Evolutionary conservation across 2,888 invertebrate genomes (phyloP).

Genomic region (Orthonevra nobilis): DNA sequence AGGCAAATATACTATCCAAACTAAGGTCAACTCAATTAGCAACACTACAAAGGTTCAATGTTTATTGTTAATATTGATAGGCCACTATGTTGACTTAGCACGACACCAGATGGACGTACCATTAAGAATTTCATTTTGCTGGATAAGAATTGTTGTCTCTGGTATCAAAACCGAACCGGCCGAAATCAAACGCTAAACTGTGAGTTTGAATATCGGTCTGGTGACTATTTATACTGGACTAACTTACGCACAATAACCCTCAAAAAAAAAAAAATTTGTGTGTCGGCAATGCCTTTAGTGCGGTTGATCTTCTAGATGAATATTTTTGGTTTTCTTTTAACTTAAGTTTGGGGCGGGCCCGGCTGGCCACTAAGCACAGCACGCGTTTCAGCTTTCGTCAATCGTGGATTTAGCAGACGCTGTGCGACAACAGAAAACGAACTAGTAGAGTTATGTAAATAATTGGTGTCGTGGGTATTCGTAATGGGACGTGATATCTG

Average conservation of each 20-base stretch:
- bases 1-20: too few species aligned
- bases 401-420: slow-evolving; percentile 10
- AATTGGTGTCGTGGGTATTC: slow-evolving; percentile 4
- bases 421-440: slow-evolving; percentile 16
- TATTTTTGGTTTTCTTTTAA: slow-evolving; percentile 8
- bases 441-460: slow-evolving; percentile 50
- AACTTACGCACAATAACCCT: slow-evolving; percentile 43
- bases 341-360: slow-evolving; percentile 22
- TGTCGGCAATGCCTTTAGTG: slow-evolving; percentile 14
- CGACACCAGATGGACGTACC: too few species aligned
- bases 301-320: slow-evolving; percentile 44
- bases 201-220: slow-evolving; percentile 18
- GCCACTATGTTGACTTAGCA: slow-evolving; percentile 27
- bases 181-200: slow-evolving; percentile 52
- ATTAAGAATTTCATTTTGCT: slow-evolving; percentile 56
- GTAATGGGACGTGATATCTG: neutral
- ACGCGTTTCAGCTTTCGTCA: neutral
- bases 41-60: slow-evolving; percentile 6
- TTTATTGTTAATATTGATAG: neutral
- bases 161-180: slow-evolving; percentile 44
- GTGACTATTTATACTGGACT: slow-evolving; percentile 56
- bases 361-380: neutral
- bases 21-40: slow-evolving; percentile 20
- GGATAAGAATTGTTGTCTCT: slow-evolving; percentile 1
- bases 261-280: slow-evolving; percentile 29